A percentile compares a stretch with the other conserved stretches of the same genome.
Conservation (phyloP, 2,797 vertebrate genomes). For the Prunella strophiata region DNA sequence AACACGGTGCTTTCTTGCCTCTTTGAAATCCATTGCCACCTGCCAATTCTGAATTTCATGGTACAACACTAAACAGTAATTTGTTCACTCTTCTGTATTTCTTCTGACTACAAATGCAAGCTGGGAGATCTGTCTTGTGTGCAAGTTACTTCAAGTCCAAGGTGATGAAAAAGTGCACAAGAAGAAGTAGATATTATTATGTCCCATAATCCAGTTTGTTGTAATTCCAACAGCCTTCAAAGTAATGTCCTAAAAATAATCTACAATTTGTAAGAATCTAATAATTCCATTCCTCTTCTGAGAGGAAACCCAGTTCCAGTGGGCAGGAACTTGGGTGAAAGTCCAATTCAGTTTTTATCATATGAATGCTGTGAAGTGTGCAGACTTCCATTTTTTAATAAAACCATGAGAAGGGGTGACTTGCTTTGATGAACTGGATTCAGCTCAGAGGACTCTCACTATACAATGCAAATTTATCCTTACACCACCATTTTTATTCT, state of each 20-base stretch:
- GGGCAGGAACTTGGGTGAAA: neutral
- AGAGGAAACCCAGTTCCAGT: neutral
- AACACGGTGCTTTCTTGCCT: neutral
- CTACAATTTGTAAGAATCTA: neutral
- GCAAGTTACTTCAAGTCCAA: neutral
- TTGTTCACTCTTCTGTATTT: neutral
- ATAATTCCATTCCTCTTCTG: neutral
- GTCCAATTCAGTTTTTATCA: neutral
- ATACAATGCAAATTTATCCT: neutral
- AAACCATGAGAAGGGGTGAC: neutral
- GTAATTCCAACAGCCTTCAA: neutral
- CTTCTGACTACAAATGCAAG: neutral
- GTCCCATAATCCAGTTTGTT: neutral
- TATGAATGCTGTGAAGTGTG: neutral
- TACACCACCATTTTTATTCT: neutral
- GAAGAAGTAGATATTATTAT: neutral
- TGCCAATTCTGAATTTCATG: neutral
- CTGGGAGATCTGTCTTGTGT: accelerated
- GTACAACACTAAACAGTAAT: neutral
- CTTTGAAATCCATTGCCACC: neutral
- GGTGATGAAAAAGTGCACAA: neutral
- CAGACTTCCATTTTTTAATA: neutral
- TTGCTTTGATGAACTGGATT: neutral
- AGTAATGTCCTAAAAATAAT: neutral
- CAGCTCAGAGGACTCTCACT: accelerated